Conservation (phyloP, 2,797 vertebrate species). For the Aldrovandia affinis region DNA sequence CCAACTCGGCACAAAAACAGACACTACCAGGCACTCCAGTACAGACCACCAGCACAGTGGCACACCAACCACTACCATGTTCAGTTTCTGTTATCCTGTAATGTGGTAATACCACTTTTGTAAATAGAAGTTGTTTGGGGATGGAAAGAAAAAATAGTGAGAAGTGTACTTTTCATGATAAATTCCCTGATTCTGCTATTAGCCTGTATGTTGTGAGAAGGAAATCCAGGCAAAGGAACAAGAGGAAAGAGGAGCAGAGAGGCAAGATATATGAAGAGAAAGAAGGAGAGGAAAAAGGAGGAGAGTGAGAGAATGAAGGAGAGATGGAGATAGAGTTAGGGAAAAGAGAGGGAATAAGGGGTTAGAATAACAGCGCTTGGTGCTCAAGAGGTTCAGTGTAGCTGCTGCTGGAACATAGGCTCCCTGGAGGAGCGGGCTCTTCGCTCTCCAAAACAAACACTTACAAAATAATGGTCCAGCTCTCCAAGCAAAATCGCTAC, state of each 20-base stretch:
- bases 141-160: neutral
- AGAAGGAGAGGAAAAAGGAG: constrained; percentile 18
- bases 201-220: neutral
- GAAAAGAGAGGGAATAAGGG: constrained; percentile 58
- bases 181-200: neutral
- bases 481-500: constrained; percentile 83
- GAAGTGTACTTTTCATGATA: neutral
- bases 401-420: constrained; percentile 73
- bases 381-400: constrained; percentile 73
- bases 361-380: constrained; percentile 73
- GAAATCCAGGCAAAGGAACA: neutral
- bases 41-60: neutral
- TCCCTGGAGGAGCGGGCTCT: constrained; percentile 70
- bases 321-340: constrained; percentile 17
- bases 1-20: too few relatives aligned
- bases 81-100: neutral
- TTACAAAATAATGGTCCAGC: constrained; percentile 77
- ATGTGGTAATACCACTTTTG: neutral
- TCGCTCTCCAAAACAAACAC: constrained; percentile 79
- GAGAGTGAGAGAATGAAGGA: constrained; percentile 19
- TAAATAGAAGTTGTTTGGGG: neutral
- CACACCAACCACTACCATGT: neutral
- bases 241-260: constrained; percentile 27
- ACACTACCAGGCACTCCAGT: too few relatives aligned
- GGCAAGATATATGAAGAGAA: constrained; percentile 4